Conservation (phyloP, 2,888 invertebrate genomes). For the Tenthredo scrophulariae region DNA sequence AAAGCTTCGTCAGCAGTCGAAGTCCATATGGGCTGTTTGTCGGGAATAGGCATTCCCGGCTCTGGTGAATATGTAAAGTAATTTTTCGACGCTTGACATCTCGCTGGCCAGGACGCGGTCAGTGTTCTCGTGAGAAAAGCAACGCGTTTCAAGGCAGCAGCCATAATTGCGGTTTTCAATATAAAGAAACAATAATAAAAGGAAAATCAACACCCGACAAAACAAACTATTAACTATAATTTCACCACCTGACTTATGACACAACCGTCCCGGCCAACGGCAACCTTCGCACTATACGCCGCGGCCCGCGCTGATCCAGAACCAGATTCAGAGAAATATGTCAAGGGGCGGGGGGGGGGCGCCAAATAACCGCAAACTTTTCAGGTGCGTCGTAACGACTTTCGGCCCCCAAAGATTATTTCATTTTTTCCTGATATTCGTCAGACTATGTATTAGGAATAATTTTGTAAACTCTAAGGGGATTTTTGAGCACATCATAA, state of each 20-base stretch:
- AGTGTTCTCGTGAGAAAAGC: constrained; percentile 67
- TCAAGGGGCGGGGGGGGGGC: constrained; percentile 1
- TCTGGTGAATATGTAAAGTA: constrained; percentile 91
- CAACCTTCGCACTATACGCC: constrained; percentile 10
- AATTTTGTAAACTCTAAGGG: too few species aligned
- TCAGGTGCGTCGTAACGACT: neutral
- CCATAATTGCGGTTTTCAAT: constrained; percentile 11
- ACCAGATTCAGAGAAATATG: neutral
- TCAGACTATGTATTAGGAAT: neutral
- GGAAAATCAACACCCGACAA: neutral
- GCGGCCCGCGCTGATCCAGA: neutral
- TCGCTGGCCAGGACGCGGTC: constrained; percentile 62
- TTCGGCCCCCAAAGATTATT: neutral
- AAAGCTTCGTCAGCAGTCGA: constrained; percentile 88
- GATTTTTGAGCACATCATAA: neutral
- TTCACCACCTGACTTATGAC: neutral
- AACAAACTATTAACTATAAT: neutral
- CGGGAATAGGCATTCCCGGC: constrained; percentile 88
- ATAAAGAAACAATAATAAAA: neutral
- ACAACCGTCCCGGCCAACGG: constrained; percentile 30
- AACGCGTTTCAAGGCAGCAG: constrained; percentile 70
- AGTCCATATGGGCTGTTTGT: constrained; percentile 86
- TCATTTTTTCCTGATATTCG: neutral
- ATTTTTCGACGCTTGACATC: constrained; percentile 75
- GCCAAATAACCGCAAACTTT: neutral